These are phyloP conservation scores for Euzetes globulus DNA, from an alignment of 2,888 invertebrate species.

Conservation along the genomic window DNA sequence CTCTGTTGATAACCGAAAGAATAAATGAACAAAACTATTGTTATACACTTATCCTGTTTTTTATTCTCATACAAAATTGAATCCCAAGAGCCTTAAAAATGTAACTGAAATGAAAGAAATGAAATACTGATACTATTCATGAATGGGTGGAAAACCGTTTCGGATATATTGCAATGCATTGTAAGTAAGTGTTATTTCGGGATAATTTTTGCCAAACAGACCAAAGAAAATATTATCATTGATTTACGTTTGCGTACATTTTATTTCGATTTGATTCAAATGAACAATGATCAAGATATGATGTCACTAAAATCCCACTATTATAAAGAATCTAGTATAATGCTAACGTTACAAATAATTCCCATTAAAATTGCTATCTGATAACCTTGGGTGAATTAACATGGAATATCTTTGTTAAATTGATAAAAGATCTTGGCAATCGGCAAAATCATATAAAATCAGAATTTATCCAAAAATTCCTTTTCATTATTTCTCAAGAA, in stretches of 20 bases:
- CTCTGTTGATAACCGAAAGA: not conserved
- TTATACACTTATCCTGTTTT: constrained; percentile 11
- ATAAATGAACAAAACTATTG: constrained; percentile 12
- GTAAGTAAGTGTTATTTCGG: constrained; percentile 28
- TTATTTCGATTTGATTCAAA: not conserved
- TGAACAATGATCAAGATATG: too few species aligned
- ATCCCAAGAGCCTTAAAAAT: constrained; percentile 23
- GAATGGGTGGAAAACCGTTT: constrained; percentile 9
- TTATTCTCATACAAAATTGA: not conserved
- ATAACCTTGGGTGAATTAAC: too few species aligned
- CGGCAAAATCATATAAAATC: not conserved
- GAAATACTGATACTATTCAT: constrained; percentile 18
- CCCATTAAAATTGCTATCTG: too few species aligned
- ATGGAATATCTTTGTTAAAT: too few species aligned
- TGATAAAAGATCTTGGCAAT: too few species aligned
- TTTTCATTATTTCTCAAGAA: constrained; percentile 14
- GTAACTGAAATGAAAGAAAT: constrained; percentile 15
- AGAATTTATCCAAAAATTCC: not conserved
- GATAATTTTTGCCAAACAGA: not conserved
- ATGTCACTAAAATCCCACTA: too few species aligned
- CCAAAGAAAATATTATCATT: not conserved
- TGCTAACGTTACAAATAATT: too few species aligned
- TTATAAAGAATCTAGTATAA: too few species aligned
- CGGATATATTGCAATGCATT: constrained; percentile 2
- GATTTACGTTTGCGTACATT: not conserved